Evolutionary conservation across 2,113 vertebrate genomes (phyloP).

Genomic region (Salvelinus alpinus): DNA sequence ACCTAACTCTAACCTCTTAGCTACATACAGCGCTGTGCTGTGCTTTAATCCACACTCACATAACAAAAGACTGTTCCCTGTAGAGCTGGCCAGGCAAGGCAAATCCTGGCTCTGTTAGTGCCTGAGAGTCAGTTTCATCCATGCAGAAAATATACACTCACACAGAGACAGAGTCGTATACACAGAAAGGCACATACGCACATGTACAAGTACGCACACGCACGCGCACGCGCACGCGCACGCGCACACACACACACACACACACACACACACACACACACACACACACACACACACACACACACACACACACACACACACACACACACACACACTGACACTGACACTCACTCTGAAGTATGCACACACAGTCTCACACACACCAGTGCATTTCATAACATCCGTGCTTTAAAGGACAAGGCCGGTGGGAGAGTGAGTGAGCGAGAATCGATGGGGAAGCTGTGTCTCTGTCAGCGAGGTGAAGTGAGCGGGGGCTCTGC

Average conservation of each 20-base stretch:
- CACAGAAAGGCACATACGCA: neutral
- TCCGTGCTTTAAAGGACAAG: conserved; percentile 67
- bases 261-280: no score
- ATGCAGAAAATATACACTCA: conserved; percentile 21
- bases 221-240: neutral
- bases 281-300: no score
- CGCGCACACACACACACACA: conserved; percentile 5
- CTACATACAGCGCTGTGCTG: neutral
- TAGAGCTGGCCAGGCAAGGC: neutral
- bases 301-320: neutral
- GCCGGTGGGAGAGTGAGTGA: conserved; percentile 59
- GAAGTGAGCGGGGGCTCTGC: conserved; percentile 32
- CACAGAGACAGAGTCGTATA: conserved; percentile 30
- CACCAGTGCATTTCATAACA: conserved; percentile 41
- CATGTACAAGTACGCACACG: neutral
- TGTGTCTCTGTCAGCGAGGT: conserved; percentile 51
- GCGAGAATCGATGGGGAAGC: conserved; percentile 61
- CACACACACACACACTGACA: conserved; percentile 13
- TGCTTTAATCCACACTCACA: neutral
- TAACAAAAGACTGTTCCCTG: conserved; percentile 2
- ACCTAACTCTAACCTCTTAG: conserved; percentile 10
- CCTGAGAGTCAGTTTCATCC: neutral
- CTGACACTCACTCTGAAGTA: no score
- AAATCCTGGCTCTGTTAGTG: conserved; percentile 9
- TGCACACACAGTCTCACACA: conserved; percentile 10